Evolutionary conservation across 2,888 invertebrate genomes (phyloP).

Genomic region (Nipponacmea schrenckii): DNA sequence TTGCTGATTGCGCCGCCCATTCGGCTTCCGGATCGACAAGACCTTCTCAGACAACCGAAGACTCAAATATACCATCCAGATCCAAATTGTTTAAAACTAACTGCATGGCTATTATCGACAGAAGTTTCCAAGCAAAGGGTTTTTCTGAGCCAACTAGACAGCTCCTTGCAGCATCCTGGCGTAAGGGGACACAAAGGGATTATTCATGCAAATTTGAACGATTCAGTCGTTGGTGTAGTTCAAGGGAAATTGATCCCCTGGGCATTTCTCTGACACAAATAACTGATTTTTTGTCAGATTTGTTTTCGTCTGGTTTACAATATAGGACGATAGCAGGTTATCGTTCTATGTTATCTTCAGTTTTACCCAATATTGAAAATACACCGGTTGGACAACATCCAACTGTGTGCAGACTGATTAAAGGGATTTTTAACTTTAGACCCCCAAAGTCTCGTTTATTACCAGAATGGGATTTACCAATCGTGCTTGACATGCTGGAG

Average conservation of each 20-base stretch:
- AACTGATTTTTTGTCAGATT: not conserved
- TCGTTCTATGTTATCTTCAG: not conserved
- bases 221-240: slow-evolving; percentile 34
- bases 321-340: not conserved
- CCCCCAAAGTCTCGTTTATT: not conserved
- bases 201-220: slow-evolving; percentile 25
- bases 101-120: slow-evolving; percentile 35
- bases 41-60: slow-evolving; percentile 27
- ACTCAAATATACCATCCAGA: slow-evolving; percentile 28
- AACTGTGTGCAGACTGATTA: not conserved
- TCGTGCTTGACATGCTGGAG: not conserved
- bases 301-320: not conserved
- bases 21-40: slow-evolving; percentile 16
- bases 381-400: not conserved
- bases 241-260: slow-evolving; percentile 28
- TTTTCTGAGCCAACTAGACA: slow-evolving; percentile 30
- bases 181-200: slow-evolving; percentile 30
- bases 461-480: not conserved
- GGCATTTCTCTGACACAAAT: not conserved
- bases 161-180: slow-evolving; percentile 29
- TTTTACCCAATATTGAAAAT: no score
- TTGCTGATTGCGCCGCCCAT: slow-evolving; percentile 23
- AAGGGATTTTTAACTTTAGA: not conserved
- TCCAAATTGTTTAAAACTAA: slow-evolving; percentile 23
- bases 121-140: no score